Base-by-base conservation (phyloP, 2,797 vertebrate genomes). In the Mallotus villosus region DNA sequence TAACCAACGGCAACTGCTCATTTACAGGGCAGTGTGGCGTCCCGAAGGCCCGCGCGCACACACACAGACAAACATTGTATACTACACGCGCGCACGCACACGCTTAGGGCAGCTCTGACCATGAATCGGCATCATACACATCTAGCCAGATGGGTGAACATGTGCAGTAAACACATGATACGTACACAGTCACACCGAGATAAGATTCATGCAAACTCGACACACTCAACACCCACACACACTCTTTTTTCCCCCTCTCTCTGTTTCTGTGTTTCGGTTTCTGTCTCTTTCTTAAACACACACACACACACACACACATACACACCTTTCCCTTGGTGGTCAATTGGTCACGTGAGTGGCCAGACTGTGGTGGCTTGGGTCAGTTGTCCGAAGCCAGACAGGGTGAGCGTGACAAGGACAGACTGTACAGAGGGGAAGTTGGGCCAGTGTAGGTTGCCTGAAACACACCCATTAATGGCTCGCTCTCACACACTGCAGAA, bases 11-110 rank as follows among this genome's bases (percentile, higher is more conserved):
- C 86, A 92, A 92, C 89, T 93, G 89, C 92, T 93, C 89, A 92
- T 92, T 93, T 92, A 89, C 88, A 87, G 90, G 92, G 88, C 91
- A 92, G 84, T 90, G 91, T 81, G 90, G 92, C 84, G 90, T 89
- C 88, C 89, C 89, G 87, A 88, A 70, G 75, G 81, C 83, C 83
- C 85, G 67, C 85, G 27, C 27, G 1, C 82, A 85, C 76, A 81
- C 81, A 87, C 77, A 82, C 82, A 70, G 14, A 60, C 67, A 8
- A 34, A 34, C 5, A 34, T 6, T 34, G 32, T 2, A 29, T 11
- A 19, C 14, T 21, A 2, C 65, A 53, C 64, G 14, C 12, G 19
- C 14, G 46, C n/a, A n/a, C 5, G 4, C 46, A 29, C 34, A 51
- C 37, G 25, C n/a, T n/a, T 14, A 46, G 41, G 12, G 41, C 41